Conservation (phyloP, 1,140 invertebrate species). For the Drosophila nigromelanica region DNA sequence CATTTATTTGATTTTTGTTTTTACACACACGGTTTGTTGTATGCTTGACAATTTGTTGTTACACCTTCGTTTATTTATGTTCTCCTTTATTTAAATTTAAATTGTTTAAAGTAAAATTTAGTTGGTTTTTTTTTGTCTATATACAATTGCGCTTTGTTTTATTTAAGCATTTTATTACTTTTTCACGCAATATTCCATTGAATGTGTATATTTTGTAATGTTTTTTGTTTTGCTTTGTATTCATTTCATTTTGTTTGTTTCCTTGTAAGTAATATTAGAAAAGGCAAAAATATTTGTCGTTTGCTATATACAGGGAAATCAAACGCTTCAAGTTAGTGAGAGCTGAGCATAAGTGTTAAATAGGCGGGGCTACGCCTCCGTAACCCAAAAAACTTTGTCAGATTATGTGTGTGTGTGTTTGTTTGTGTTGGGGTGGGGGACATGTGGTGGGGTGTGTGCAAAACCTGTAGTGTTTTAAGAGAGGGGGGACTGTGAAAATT, state of each 20-base stretch:
- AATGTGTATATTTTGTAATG: conserved; percentile 32
- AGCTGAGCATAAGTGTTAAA: conserved; percentile 55
- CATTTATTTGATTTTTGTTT: conserved; percentile 73
- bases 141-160: conserved; percentile 54
- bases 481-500: conserved; percentile 49
- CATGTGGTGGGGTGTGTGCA: conserved; percentile 11
- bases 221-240: conserved; percentile 19
- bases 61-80: conserved; percentile 50
- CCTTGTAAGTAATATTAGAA: conserved; percentile 25
- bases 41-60: conserved; percentile 70
- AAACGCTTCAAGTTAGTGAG: conserved; percentile 27
- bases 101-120: conserved; percentile 66
- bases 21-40: conserved; percentile 69
- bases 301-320: conserved; percentile 65
- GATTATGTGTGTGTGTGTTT: conserved; percentile 31
- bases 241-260: conserved; percentile 36
- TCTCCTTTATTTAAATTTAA: conserved; percentile 47
- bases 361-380: conserved; percentile 56
- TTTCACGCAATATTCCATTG: conserved; percentile 10
- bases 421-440: conserved; percentile 20
- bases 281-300: conserved; percentile 71
- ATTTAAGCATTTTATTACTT: conserved; percentile 18
- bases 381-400: conserved; percentile 23
- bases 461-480: conserved; percentile 7
- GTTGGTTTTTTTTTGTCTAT: conserved; percentile 48